Percentiles rank a stretch among this genome's conserved stretches.
phyloP scores from a whole-genome alignment of 2,888 invertebrate genomes.

The Dicyrtomina minuta region DNA sequence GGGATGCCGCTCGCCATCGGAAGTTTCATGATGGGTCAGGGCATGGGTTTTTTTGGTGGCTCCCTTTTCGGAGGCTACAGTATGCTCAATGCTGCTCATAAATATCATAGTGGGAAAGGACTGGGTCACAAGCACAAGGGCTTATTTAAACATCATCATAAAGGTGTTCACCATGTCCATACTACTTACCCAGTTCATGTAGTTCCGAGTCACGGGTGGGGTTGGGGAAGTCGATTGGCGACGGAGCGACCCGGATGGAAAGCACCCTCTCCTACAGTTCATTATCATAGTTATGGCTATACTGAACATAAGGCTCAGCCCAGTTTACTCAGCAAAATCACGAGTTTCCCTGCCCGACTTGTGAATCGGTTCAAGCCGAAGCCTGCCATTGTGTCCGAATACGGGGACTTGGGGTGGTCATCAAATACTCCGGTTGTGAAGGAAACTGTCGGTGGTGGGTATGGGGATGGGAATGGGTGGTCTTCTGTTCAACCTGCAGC shows the following conservation, averaged over 20 bases:
- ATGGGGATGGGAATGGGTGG: neutral
- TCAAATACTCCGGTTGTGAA: neutral
- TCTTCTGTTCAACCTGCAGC: too few species aligned
- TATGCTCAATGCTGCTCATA: constrained; percentile 24
- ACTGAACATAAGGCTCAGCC: constrained; percentile 6
- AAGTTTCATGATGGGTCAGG: constrained; percentile 32
- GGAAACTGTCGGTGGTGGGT: too few species aligned
- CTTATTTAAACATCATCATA: constrained; percentile 6
- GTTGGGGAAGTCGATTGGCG: neutral
- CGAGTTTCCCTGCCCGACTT: neutral
- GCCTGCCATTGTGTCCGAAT: neutral
- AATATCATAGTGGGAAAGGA: constrained; percentile 1
- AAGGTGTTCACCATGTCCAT: neutral
- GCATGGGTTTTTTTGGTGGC: constrained; percentile 34
- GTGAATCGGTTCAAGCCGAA: neutral
- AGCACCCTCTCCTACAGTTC: neutral
- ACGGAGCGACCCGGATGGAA: neutral
- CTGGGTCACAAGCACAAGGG: neutral
- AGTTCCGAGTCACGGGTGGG: constrained; percentile 12
- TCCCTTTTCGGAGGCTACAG: constrained; percentile 23
- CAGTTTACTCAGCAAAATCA: constrained; percentile 18
- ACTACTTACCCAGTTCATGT: neutral
- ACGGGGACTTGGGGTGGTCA: neutral
- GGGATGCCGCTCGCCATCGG: constrained; percentile 33
- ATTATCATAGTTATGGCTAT: constrained; percentile 10